These are phyloP conservation scores for Silurus aristotelis DNA, from an alignment of 2,797 vertebrate genomes.

Conservation along the genomic window DNA sequence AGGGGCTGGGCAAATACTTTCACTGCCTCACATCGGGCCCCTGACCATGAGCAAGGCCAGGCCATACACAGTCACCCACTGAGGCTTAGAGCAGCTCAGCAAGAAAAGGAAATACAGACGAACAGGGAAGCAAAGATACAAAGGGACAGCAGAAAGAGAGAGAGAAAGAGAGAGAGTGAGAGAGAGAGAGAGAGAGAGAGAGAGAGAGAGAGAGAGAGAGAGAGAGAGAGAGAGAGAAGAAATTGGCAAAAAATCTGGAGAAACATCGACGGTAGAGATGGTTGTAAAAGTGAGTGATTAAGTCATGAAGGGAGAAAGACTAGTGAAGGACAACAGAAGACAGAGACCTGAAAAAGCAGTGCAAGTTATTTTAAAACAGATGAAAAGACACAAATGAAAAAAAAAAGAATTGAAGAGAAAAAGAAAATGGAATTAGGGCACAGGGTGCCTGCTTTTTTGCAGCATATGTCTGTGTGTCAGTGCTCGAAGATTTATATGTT, in stretches of 20 bases:
- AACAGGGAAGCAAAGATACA: too few relatives aligned
- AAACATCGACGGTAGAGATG: slow-evolving; percentile 41
- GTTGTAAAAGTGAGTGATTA: slow-evolving; percentile 56
- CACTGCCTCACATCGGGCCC: slow-evolving; percentile 60
- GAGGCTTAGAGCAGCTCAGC: slow-evolving; percentile 4
- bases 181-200: slow-evolving; percentile 46
- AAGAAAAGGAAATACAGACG: slow-evolving; percentile 43
- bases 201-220: not conserved
- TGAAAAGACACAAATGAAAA: slow-evolving; percentile 35
- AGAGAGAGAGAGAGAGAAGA: not conserved
- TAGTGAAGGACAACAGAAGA: slow-evolving; percentile 54
- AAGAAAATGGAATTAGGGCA: slow-evolving; percentile 62
- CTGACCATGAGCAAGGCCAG: slow-evolving; percentile 56
- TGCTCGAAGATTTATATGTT: slow-evolving; percentile 77
- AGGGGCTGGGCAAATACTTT: slow-evolving; percentile 72
- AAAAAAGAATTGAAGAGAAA: slow-evolving; percentile 39
- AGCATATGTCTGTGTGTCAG: slow-evolving; percentile 66
- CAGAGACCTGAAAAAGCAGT: not conserved
- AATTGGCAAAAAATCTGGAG: slow-evolving; percentile 37
- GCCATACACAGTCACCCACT: slow-evolving; percentile 33
- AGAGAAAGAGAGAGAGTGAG: not conserved
- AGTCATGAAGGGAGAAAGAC: slow-evolving; percentile 52
- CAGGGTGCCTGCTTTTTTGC: slow-evolving; percentile 72
- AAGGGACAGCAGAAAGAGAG: not conserved
- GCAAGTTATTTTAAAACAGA: slow-evolving; percentile 39